Evolutionary conservation across 2,888 invertebrate genomes (phyloP), one percentile per base, ranked within the genome.

Genomic region (Empis stercorea): DNA sequence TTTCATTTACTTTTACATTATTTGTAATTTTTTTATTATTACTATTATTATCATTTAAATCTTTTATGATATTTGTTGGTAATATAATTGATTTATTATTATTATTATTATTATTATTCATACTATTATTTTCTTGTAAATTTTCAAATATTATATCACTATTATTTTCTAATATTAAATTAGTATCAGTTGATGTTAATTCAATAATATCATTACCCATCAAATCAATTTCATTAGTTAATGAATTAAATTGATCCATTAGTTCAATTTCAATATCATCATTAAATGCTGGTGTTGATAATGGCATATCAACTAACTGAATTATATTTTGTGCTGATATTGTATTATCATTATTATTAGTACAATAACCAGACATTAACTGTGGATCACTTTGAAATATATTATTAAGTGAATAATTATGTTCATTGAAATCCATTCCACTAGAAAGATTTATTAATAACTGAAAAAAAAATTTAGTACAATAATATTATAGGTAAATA

Each of bases 191-290:
- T 46, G 63, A 49, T 41, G 58, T 56, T 27, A 27, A 9, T 27
- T 27, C 23, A 37, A 65, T 60, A 14, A 63, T 64, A 1, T 61
- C 61, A 40, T 61, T 63, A 47, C 59, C 58, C 15, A 66, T 50
- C 50, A n/a, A n/a, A n/a, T 66, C 66, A 27, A 66, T 61, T 52
- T 66, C 65, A 54, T 66, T 59, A 2, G 65, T 66, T 27, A 63
- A 48, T 20, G 45, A 46, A 42, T 66, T 62, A 47, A 63, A 65
- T 48, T 66, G 62, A 54, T 66, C 66, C 65, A 66, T 66, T 9
- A 66, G 53, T 48, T 66, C 66, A 43, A 66, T 66, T 49, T 59
- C 59, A n/a, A 57, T 56, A 15, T 55, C 52, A 9, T 51, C 48
- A 17, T 46, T 20, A 14, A 44, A 20, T 17, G 38, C 39, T 5